These are phyloP conservation scores for Psittacus erithacus DNA, from an alignment of 2,113 vertebrate genomes.

Conservation along the genomic window DNA sequence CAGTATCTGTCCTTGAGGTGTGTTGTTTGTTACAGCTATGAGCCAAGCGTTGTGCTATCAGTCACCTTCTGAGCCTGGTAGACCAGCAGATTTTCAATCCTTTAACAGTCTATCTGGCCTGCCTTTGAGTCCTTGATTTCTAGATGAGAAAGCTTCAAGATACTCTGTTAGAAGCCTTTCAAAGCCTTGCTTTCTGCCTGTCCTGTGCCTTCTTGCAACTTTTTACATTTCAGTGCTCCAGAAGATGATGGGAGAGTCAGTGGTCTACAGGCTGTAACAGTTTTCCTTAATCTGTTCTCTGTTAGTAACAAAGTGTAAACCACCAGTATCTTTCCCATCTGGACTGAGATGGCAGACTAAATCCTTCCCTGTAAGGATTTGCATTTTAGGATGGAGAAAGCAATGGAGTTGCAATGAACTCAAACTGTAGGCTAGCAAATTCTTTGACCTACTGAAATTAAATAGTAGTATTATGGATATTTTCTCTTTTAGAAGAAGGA, in stretches of 20 bases:
- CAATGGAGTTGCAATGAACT: background rate
- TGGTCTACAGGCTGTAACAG: background rate
- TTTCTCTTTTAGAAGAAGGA: background rate
- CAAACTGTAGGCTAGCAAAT: background rate
- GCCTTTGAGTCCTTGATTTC: background rate
- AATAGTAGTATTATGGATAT: background rate
- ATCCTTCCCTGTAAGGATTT: background rate
- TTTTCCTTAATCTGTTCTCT: background rate
- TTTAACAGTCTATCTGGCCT: background rate
- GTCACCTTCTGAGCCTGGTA: background rate
- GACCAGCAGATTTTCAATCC: background rate
- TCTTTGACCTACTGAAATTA: background rate
- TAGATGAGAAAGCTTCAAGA: background rate
- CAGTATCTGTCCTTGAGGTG: background rate
- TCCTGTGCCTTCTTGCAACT: background rate
- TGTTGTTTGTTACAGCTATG: background rate
- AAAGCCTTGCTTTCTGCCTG: background rate
- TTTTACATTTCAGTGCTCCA: background rate
- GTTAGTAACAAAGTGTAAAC: background rate
- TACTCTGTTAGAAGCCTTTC: background rate
- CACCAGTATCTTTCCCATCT: background rate
- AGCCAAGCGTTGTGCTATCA: background rate
- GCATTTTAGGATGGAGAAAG: background rate
- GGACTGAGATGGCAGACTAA: background rate
- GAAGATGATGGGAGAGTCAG: background rate